These are phyloP conservation scores for Drosophila algonquin DNA, from an alignment of 2,888 invertebrate genomes.

Conservation along the genomic window DNA sequence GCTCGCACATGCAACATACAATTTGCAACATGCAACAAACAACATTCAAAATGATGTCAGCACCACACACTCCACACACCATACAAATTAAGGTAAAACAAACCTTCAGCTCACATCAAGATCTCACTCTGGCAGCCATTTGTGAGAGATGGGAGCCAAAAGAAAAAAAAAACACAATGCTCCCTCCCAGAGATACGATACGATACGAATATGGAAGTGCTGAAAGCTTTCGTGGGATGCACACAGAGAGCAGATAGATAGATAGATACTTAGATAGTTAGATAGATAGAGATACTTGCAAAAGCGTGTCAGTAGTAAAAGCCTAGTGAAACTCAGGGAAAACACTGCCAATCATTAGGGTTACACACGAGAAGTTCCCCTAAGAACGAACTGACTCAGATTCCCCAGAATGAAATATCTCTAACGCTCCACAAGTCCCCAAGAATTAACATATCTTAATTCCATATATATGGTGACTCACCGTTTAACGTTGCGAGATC, in stretches of 20 bases:
- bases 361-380: background rate
- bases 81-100: conserved; percentile 47
- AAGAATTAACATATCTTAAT: background rate
- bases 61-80: conserved; percentile 24
- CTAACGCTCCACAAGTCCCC: background rate
- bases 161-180: conserved; percentile 43
- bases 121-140: conserved; percentile 23
- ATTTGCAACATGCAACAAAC: conserved; percentile 48
- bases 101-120: conserved; percentile 24
- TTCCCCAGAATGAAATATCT: background rate
- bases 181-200: conserved; percentile 33
- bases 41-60: conserved; percentile 69
- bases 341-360: conserved; percentile 65
- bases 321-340: conserved; percentile 77
- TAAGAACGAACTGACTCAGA: background rate
- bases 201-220: conserved; percentile 9
- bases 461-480: conserved; percentile 55
- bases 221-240: conserved; percentile 33
- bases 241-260: conserved; percentile 25
- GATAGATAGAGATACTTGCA: conserved; percentile 56
- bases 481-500: conserved; percentile 80
- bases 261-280: background rate
- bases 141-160: conserved; percentile 3
- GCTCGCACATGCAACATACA: conserved; percentile 70
- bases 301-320: conserved; percentile 75